Base-by-base conservation (phyloP, 2,113 vertebrate species). In the Triplophysa siluroides region DNA sequence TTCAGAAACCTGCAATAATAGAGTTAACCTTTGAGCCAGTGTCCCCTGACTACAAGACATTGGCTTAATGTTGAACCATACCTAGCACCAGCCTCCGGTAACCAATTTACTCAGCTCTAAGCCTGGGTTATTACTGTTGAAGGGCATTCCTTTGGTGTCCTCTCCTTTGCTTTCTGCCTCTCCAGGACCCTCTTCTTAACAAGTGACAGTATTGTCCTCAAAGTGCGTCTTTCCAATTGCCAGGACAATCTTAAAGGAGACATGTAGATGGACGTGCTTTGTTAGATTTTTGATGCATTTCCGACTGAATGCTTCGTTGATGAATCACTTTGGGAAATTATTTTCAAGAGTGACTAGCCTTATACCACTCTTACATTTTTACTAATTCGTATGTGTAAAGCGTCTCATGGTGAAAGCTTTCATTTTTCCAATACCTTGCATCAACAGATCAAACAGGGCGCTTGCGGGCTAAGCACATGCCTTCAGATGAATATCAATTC, bases 1-100 rank as follows among this genome's bases (percentile, higher is more conserved):
- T 88, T 86, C 81, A 88, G 87, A 87, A 89, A 86, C 81, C 86
- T 88, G 86, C 83, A 91, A 89, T 92, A 92, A 90, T 85, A 85
- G 84, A 85, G 89, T 92, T 91, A 91, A 91, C 92, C 90, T 92
- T 87, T 88, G 73, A 81, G 75, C 26, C 29, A 6, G 69, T 76
- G 54, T 41, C 67, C 58, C 41, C 79, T 16, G 70, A 24, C 74
- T 66, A 21, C 8, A 14, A 33, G 23, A 12, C 75, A 43, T 33
- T 54, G 50, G 65, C 70, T 78, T 76, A 72, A 85, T 69, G 69
- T 69, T 54, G 47, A 75, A 71, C 69, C 82, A 52, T 45, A 83
- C 58, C 81, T 54, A 47, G 71, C 77, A 76, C 68, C 77, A 47
- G 75, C 65, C 21, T 69, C 74, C 61, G 68, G 76, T 78, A 82